Evolutionary conservation across 2,113 vertebrate genomes (phyloP), one percentile per base, ranked within the genome.

Genomic region (Piprites chloris): DNA sequence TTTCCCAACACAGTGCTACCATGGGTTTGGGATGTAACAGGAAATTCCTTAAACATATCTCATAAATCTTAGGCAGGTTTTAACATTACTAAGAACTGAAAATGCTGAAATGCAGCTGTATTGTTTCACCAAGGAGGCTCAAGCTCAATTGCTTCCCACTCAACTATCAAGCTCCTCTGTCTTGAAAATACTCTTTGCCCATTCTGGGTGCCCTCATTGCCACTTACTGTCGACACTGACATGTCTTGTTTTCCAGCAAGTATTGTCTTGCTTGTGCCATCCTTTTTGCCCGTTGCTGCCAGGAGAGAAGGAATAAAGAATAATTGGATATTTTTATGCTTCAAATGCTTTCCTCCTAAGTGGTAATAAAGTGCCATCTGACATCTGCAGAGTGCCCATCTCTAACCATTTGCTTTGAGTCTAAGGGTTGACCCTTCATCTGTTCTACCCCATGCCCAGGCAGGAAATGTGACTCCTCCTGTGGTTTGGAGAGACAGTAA

Each of bases 201-300:
- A 12, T 53, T 85, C 33, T 32, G 30, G 32, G 6, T 75, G 53
- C 77, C 41, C 37, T 72, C 32, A 14, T 90, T 87, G 68, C 18
- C 42, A 86, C 97, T 98, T 97, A 98, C 98, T 89, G 95, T 82
- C 92, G 50, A 59, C 98, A 98, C 50, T 97, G 98, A 58, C 98
- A 98, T 0, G 96, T 98, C 95, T 96, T 98, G 88, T 98, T 98
- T 90, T 98, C 98, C 90, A 97, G 97, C 82, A 98, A 95, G 67
- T 98, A 33, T 30, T 88, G 96, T 88, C 96, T 98, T 90, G 97
- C 98, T 92, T 52, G 97, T 85, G 87, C 89, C 93, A 97, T 98
- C 91, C 90, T 96, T 83, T 76, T 90, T 82, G 96, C 87, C 33
- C 52, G 93, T 93, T 87, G 93, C 98, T 98, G 97, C 72, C 92